Base-by-base conservation (phyloP, 2,888 invertebrate genomes). In the Spilosoma lubricipeda region DNA sequence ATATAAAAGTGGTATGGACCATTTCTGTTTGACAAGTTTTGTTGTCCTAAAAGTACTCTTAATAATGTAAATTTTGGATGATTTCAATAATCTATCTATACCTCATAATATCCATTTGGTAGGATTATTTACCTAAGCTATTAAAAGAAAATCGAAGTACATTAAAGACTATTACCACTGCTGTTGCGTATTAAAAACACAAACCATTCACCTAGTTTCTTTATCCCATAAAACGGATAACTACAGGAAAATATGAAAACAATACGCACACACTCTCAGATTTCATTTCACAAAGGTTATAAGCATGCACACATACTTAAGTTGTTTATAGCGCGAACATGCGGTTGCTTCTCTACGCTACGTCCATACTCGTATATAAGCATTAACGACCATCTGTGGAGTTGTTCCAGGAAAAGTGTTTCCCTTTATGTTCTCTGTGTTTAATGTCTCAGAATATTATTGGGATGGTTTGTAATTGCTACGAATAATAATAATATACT, bases 371-470 rank as follows among this genome's bases (percentile, higher is more conserved):
- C 63, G 27, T 63, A n/a, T 59, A 45, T 45, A 63, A 52, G 36
- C 18, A 39, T 39, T 72, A 59, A 72, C 72, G 20, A 67, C 30
- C 20, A 59, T 48, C 27, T 48, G 67, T 20, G 11, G 20, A 56
- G 18, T 42, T 66, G 27, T 59, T 67, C n/a, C 27, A 48, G 65
- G 39, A 33, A 64, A 23, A 30, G 1, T 8, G 36, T 36, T 65
- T 33, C 45, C 30, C 1, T n/a, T 65, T 65, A 20, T 71, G 18
- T 36, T 71, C 33, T 18, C 30, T 63, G 23, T 64, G 63, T 64
- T 63, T 27, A 52, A 52, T 69, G n/a, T 30, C 15, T 15, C 18
- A 23, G 30, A 70, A 59, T 27, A 70, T n/a, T 59, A 39, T 70
- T 39, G 13, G 27, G 11, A 59, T n/a, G 0, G 9, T 5, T 67